Conservation (phyloP, 2,888 invertebrate species). For the Heliconius charithonia region DNA sequence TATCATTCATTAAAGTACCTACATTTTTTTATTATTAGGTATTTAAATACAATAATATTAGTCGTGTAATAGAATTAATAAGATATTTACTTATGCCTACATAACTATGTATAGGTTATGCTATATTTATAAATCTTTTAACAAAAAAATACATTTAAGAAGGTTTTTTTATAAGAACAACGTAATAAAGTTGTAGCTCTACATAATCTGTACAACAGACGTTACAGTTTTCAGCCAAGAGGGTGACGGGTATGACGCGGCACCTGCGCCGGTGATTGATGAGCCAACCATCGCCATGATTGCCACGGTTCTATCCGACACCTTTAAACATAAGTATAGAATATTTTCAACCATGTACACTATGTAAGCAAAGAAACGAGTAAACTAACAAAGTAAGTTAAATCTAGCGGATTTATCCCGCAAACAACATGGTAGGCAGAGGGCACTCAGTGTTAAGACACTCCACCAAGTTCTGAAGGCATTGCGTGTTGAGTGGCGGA, state of each 20-base stretch:
- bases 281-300: slow-evolving; percentile 76
- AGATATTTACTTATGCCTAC: no score
- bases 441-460: no score
- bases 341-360: not conserved
- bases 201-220: slow-evolving; percentile 31
- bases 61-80: not conserved
- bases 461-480: no score
- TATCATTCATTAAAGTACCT: no score
- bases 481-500: no score
- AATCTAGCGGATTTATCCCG: no score
- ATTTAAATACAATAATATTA: not conserved
- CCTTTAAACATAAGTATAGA: slow-evolving; percentile 13
- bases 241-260: slow-evolving; percentile 49
- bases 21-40: no score
- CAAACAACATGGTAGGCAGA: no score
- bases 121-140: not conserved
- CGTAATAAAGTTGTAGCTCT: not conserved
- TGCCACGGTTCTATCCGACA: slow-evolving; percentile 45
- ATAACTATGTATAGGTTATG: no score
- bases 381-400: not conserved
- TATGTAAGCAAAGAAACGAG: not conserved
- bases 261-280: slow-evolving; percentile 82
- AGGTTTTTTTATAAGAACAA: not conserved
- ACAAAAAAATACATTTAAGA: not conserved
- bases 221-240: slow-evolving; percentile 37